Conservation (phyloP, 1,140 invertebrate genomes). For the Lepidurus apus region DNA sequence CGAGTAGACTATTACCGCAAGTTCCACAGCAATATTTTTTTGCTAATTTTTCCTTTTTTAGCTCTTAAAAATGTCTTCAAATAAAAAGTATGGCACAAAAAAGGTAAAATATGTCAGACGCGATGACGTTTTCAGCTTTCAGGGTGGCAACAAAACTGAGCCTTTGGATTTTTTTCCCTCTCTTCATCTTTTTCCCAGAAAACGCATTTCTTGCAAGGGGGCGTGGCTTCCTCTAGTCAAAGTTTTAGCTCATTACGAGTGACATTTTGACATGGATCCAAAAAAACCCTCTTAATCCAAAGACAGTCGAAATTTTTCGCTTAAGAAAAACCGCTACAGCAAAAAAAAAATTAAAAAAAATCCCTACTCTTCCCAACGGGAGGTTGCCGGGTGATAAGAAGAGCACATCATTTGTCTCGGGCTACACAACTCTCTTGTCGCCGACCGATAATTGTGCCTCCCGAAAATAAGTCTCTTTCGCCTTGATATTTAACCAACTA, state of each 20-base stretch:
- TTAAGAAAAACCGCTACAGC: background rate
- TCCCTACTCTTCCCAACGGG: background rate
- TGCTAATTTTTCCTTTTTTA: no score
- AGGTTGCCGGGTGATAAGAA: background rate
- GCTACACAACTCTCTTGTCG: background rate
- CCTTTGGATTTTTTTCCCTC: no score
- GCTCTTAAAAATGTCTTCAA: no score
- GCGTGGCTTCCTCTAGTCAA: background rate
- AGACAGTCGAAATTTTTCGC: background rate
- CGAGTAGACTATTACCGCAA: no score
- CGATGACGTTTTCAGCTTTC: no score
- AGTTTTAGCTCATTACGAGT: background rate
- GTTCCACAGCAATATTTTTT: no score
- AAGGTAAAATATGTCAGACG: no score
- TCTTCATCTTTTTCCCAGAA: no score
- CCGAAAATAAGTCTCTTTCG: background rate
- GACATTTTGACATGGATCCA: constrained; percentile 12
- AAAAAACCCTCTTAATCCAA: background rate
- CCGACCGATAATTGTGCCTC: background rate
- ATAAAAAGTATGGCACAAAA: no score
- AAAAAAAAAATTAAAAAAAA: background rate
- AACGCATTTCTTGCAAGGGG: no score
- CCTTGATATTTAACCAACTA: background rate
- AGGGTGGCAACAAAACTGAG: no score
- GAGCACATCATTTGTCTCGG: background rate